Evolutionary conservation across 2,888 invertebrate species (phyloP), one percentile per base, ranked within the genome.

Genomic region (Willowsia nigromaculata): DNA sequence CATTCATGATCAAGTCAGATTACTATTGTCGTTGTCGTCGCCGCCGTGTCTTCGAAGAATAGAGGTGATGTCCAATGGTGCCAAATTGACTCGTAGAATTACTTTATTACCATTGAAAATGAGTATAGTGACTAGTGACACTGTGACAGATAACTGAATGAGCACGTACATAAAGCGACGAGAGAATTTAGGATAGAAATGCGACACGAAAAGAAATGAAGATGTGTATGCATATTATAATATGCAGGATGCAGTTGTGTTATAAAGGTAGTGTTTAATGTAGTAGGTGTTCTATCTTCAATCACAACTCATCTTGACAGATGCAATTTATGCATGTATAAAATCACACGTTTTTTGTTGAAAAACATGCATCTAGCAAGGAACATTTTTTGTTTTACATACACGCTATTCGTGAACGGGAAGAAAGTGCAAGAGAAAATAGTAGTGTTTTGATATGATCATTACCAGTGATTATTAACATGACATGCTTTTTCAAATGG

Each of bases 1-100:
- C 50, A 30, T 76, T 76, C 76, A 76, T 50, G 76, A 76, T 50
- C 76, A 76, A 30, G 76, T 76, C 76, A 76, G 40, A 71, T 76
- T 50, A 50, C 27, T 30, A 76, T 76, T 50, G 50, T n/a, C 18
- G 27, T 30, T 76, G 47, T 27, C 22, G 71, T 71, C 9, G 65
- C 9, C 40, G 25, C 25, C 50, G 40, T 40, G 40, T 40, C 71
- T 37, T 76, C 27, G 50, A 76, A 50, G 47, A 76, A 76, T 76
- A 27, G 50, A 47, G 27, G 18, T 50, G 76, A 27, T 76, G 76
- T 33, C 76, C 76, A 76, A 76, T 43, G 50, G 76, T 30, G 76
- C 76, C 50, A 76, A 76, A 76, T 76, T 30, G 76, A 76, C 76
- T 47, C 15, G 76, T 50, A 76, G 30, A 76, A 76, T 50, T 50